Evolutionary conservation across 2,113 vertebrate genomes (phyloP), one percentile per base, ranked within the genome.

Genomic region (Odocoileus virginianus): DNA sequence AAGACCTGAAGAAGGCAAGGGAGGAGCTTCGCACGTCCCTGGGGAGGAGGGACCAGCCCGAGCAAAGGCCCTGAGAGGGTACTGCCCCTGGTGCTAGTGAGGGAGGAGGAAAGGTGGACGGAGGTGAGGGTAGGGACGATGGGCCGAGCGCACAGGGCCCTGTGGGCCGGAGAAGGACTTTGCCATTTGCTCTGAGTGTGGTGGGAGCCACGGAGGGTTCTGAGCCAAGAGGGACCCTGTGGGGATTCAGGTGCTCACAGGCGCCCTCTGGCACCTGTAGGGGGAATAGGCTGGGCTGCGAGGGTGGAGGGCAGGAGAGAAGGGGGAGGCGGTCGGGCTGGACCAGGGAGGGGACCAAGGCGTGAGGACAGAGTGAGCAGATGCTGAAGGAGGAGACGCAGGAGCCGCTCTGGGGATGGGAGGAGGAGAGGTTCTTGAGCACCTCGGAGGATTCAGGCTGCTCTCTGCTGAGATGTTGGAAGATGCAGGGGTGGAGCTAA

Each of bases 201-300:
- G 16, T 40, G 74, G 45, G 55, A 86, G 27, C 64, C 43, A 0
- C 11, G 33, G 71, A 47, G 52, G 33, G 15, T 47, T 86, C 87
- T n/a, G 50, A 36, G 33, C 50, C 2, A 5, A 50, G 61, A 57
- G 52, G 33, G 54, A 6, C 1, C 43, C 1, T 0, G 1, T 8
- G 17, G 1, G 0, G 36, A 25, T 27, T 23, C 61, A 11, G 93
- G 40, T 50, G 82, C 78, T 85, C 67, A 30, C 36, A 0, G 5
- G 81, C 23, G 5, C 91, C 40, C 79, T 45, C 96, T 83, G 60
- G 67, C 47, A 0, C 33, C 67, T 36, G 0, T 13, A 14, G 28
- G 14, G 12, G 58, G 28, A 36, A 58, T 28, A 52, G 40, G 8
- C 91, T 36, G 45, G 78, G 67, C 81, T 5, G 27, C 1, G 23